Base-by-base conservation (phyloP, 2,888 invertebrate species). In the Tricholauxania praeusta region DNA sequence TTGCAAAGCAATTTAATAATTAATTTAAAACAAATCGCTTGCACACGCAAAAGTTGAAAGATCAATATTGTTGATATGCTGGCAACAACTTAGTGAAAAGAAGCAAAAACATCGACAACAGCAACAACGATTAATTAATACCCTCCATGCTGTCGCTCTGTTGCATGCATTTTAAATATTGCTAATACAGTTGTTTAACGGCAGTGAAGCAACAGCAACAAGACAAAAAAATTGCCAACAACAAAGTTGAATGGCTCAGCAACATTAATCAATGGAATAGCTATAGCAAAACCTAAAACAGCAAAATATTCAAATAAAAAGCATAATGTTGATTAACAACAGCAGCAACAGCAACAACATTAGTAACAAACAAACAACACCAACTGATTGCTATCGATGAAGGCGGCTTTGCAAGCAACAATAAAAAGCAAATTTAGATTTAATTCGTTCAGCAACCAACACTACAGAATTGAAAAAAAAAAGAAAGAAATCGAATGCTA, bases 101-200 rank as follows among this genome's bases (percentile, higher is more conserved):
- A 8, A 53, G 53, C 53, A 19, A 53, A 53, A 55, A 55, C 55
- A 17, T 4, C 55, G 17, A n/a, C 7, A 22, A n/a, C 55, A n/a
- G 32, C 63, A 60, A 51, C 47, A 55, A 55, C 49, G 53, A 72
- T 64, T 72, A 74, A 72, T 55, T 72, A 67, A 71, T 63, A 63
- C 63, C 63, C 48, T 63, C 63, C 47, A 39, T 48, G 63, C n/a
- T 47, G 39, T 39, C 39, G 63, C 63, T 57, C n/a, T 14, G 12
- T 55, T 55, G 12, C 55, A 55, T 15, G 55, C 22, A 55, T 55
- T 55, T n/a, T 39, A 10, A 39, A 39, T 39, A 39, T 39, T 39
- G 39, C 39, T 39, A 39, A 39, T 39, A 39, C 39, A 39, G 39
- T 39, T 39, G 39, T 39, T 39, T 39, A 39, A 10, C 39, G 8